A percentile compares a stretch with the other conserved stretches of the same genome.
These are phyloP conservation scores for Noctuana brunneofusca DNA, from an alignment of 2,888 invertebrate genomes.

Conservation along the genomic window DNA sequence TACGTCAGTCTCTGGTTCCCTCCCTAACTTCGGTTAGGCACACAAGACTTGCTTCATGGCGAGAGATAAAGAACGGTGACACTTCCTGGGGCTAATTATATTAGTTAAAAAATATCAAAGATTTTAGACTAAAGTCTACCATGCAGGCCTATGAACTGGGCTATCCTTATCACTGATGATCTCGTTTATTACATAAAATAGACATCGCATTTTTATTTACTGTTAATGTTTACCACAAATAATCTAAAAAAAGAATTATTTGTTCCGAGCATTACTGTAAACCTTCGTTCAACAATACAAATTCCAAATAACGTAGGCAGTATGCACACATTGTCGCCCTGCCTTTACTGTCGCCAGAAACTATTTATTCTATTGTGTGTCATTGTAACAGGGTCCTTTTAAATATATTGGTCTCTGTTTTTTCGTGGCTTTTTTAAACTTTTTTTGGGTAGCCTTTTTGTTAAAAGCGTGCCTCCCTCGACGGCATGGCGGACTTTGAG, in stretches of 20 bases:
- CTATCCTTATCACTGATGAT: too few relatives aligned
- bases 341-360: constrained; percentile 64
- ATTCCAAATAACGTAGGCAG: constrained; percentile 29
- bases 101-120: too few relatives aligned
- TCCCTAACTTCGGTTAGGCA: too few relatives aligned
- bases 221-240: not conserved
- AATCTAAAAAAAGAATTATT: not conserved
- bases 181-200: too few relatives aligned
- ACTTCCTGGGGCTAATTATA: too few relatives aligned
- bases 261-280: not conserved
- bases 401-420: constrained; percentile 67
- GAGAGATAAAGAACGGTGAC: too few relatives aligned
- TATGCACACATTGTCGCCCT: constrained; percentile 50
- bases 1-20: too few relatives aligned
- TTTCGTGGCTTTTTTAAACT: constrained; percentile 48
- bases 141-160: too few relatives aligned
- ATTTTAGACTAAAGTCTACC: too few relatives aligned
- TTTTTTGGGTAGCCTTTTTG: constrained; percentile 60
- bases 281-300: constrained; percentile 27
- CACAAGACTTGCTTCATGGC: too few relatives aligned
- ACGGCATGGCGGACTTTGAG: constrained; percentile 55
- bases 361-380: constrained; percentile 70
- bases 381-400: constrained; percentile 66
- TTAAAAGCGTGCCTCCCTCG: constrained; percentile 67
- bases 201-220: too few relatives aligned